phyloP scores from a whole-genome alignment of 2,888 invertebrate species.

The Drosophila ezoana region DNA sequence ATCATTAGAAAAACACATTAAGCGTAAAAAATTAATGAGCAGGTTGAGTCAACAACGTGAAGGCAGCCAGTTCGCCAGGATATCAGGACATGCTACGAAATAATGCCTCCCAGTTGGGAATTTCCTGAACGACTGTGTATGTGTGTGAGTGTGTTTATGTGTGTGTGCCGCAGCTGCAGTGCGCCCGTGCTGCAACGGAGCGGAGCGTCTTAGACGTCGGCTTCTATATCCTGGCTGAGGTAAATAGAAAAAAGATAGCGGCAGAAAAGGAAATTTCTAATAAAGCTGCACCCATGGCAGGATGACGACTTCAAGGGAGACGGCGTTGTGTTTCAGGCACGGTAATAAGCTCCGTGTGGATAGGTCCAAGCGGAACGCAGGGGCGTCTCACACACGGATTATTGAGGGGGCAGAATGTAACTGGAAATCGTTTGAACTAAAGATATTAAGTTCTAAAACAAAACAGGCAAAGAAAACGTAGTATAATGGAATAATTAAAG shows the following conservation, averaged over 20 bases:
- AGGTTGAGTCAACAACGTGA: conserved; percentile 69
- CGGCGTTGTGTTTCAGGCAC: conserved; percentile 59
- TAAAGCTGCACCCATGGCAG: conserved; percentile 48
- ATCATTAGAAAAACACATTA: conserved; percentile 78
- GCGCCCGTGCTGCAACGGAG: conserved; percentile 24
- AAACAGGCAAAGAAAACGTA: background rate
- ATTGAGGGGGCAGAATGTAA: too few relatives aligned
- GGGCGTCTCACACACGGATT: conserved; percentile 8
- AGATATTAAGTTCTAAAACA: too few relatives aligned
- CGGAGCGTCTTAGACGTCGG: conserved; percentile 12
- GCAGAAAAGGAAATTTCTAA: conserved; percentile 43
- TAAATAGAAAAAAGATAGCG: conserved; percentile 25
- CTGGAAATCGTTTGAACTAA: too few relatives aligned
- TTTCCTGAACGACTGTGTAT: background rate
- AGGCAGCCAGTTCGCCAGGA: conserved; percentile 17
- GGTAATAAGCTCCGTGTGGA: conserved; percentile 55
- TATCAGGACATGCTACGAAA: conserved; percentile 4
- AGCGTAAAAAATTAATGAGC: conserved; percentile 81
- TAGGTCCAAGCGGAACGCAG: conserved; percentile 13
- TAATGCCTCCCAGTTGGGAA: conserved; percentile 10
- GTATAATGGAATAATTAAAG: background rate
- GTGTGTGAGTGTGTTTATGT: background rate
- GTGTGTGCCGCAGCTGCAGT: conserved; percentile 29
- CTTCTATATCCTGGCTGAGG: conserved; percentile 16
- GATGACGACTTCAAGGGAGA: conserved; percentile 66